These are phyloP conservation scores for Gymnothorax javanicus DNA, from an alignment of 2,797 vertebrate genomes.

Conservation along the genomic window DNA sequence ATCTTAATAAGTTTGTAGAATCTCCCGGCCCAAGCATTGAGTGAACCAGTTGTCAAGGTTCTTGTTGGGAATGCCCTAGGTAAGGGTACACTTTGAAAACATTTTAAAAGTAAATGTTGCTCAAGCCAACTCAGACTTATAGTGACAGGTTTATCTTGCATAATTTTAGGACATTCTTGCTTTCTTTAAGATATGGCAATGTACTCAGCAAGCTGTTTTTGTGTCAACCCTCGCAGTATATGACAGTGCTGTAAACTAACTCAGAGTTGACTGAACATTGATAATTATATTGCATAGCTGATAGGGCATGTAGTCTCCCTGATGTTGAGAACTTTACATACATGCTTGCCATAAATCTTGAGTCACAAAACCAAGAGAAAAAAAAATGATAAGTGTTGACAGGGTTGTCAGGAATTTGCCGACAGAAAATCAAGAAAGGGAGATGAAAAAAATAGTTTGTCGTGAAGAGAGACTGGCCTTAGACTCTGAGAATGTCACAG, in stretches of 20 bases:
- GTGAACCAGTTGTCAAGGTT: no score
- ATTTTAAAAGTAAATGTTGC: not conserved
- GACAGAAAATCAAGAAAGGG: constrained; percentile 76
- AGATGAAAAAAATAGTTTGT: constrained; percentile 82
- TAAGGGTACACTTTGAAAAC: no score
- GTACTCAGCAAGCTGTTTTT: not conserved
- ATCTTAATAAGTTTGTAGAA: no score
- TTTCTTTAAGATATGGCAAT: not conserved
- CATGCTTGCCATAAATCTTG: constrained; percentile 38
- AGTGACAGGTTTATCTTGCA: not conserved
- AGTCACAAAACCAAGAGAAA: constrained; percentile 41
- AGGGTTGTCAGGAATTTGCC: constrained; percentile 74
- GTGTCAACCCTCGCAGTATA: no score
- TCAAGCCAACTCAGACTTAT: not conserved
- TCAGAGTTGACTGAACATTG: not conserved
- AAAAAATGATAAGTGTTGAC: constrained; percentile 63
- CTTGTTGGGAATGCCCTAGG: no score
- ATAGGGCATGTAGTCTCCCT: not conserved
- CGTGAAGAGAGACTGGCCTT: constrained; percentile 92
- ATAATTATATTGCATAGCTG: not conserved
- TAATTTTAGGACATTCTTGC: not conserved
- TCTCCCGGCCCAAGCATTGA: no score
- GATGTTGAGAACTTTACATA: constrained; percentile 12
- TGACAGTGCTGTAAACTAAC: not conserved
- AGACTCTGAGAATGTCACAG: constrained; percentile 97